phyloP scores from a whole-genome alignment of 1,140 invertebrate species.

The Diploscapter pachys region DNA sequence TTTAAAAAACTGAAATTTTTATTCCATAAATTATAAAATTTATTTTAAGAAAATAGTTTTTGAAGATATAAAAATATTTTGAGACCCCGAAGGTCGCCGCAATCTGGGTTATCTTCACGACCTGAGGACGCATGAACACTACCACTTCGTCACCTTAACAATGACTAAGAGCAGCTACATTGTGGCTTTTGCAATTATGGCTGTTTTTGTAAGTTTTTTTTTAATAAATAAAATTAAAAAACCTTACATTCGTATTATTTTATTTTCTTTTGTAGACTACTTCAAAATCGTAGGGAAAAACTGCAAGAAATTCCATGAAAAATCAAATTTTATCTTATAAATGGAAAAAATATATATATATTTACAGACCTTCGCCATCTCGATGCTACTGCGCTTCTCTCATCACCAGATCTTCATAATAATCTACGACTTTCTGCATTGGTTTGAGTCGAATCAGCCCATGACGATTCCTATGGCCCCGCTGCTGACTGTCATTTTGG shows the following conservation, averaged over 20 bases:
- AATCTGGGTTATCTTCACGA: conserved; percentile 71
- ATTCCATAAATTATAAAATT: not conserved
- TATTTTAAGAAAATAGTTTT: not conserved
- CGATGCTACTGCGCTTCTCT: conserved; percentile 92
- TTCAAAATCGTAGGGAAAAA: not conserved
- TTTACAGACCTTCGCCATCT: conserved; percentile 92
- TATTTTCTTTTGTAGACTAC: conserved; percentile 17
- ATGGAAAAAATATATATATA: too few relatives aligned
- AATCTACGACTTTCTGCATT: conserved; percentile 89
- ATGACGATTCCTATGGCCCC: conserved; percentile 91
- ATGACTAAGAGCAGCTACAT: conserved; percentile 80
- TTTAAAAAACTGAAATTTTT: conserved; percentile 2
- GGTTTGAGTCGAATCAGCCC: conserved; percentile 83
- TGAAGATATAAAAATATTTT: not conserved
- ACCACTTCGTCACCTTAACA: conserved; percentile 94
- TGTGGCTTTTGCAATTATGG: conserved; percentile 90
- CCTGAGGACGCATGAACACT: conserved; percentile 96
- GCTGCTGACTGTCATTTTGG: conserved; percentile 89
- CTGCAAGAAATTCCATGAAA: not conserved
- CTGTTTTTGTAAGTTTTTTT: conserved; percentile 86
- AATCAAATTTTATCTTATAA: conserved; percentile 1
- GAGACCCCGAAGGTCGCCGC: conserved; percentile 3
- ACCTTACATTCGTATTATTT: not conserved
- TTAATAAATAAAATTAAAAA: not conserved
- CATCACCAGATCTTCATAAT: conserved; percentile 97